A percentile compares a stretch with the other conserved stretches of the same genome.
Evolutionary conservation across 2,888 invertebrate genomes (phyloP).

Genomic region (Aphidius colemani): DNA sequence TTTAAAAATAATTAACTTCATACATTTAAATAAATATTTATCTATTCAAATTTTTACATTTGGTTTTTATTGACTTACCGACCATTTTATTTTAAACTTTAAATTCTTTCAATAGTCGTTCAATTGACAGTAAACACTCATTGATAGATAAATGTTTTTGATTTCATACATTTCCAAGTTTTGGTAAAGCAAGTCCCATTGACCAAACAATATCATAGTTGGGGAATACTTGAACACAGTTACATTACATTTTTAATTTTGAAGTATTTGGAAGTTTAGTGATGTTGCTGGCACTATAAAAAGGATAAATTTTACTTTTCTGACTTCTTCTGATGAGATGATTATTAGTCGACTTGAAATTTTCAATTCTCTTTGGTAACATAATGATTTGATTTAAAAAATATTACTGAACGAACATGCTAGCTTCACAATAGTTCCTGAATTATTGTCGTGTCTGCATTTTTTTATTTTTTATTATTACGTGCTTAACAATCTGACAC

Average conservation of each 20-base stretch:
- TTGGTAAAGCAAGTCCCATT: conserved; percentile 76
- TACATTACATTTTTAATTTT: conserved; percentile 54
- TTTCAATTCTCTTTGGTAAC: too few species aligned
- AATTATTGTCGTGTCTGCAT: too few species aligned
- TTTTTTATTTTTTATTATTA: too few species aligned
- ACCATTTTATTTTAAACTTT: conserved; percentile 66
- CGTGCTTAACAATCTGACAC: too few species aligned
- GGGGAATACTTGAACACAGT: conserved; percentile 72
- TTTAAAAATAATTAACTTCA: neutral
- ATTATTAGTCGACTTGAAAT: too few species aligned
- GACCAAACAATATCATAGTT: conserved; percentile 93
- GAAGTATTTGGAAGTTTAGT: too few species aligned
- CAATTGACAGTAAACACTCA: conserved; percentile 72
- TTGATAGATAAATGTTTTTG: conserved; percentile 61
- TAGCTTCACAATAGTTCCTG: too few species aligned
- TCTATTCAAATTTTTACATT: neutral
- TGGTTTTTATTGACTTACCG: conserved; percentile 67
- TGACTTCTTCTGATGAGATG: too few species aligned
- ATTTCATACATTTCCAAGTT: conserved; percentile 67
- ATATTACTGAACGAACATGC: too few species aligned
- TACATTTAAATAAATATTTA: neutral
- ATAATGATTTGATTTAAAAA: too few species aligned
- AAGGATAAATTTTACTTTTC: too few species aligned
- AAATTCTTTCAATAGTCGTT: conserved; percentile 73
- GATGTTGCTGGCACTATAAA: too few species aligned